Conservation (phyloP, 2,888 invertebrate genomes). For the Mallateleia sp. region DNA sequence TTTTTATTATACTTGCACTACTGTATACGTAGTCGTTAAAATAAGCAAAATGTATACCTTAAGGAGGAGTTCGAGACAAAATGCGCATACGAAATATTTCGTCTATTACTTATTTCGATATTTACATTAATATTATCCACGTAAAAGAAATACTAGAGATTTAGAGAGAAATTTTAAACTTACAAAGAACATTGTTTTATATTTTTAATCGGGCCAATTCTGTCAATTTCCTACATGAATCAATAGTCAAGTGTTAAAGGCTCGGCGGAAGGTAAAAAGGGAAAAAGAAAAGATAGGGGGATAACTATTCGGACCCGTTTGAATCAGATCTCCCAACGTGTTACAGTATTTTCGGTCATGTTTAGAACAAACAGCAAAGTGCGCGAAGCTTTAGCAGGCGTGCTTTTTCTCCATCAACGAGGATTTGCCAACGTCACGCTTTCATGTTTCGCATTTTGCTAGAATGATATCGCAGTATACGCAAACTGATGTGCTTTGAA, state of each 20-base stretch:
- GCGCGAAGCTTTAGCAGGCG: slow-evolving; percentile 86
- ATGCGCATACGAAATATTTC: background rate
- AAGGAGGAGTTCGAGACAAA: slow-evolving; percentile 3
- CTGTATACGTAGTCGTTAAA: slow-evolving; percentile 38
- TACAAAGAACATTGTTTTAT: too few relatives aligned
- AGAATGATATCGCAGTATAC: slow-evolving; percentile 72
- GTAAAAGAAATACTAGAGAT: too few relatives aligned
- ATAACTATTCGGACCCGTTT: slow-evolving; percentile 36
- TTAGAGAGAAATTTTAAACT: too few relatives aligned
- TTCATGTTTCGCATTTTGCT: slow-evolving; percentile 77
- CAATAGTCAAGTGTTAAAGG: slow-evolving; percentile 16
- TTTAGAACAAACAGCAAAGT: slow-evolving; percentile 86
- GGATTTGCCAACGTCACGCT: slow-evolving; percentile 86
- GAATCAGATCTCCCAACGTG: slow-evolving; percentile 44
- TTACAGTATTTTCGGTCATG: slow-evolving; percentile 75
- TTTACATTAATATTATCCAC: background rate
- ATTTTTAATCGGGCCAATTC: too few relatives aligned
- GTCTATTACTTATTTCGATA: background rate
- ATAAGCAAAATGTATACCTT: slow-evolving; percentile 20
- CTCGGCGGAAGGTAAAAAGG: slow-evolving; percentile 4
- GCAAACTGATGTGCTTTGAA: slow-evolving; percentile 73
- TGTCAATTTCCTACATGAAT: slow-evolving; percentile 11
- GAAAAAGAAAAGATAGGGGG: too few relatives aligned
- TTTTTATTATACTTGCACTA: slow-evolving; percentile 43
- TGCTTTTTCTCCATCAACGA: slow-evolving; percentile 88